Conservation (phyloP, 2,888 invertebrate species). For the Alcis repandata region DNA sequence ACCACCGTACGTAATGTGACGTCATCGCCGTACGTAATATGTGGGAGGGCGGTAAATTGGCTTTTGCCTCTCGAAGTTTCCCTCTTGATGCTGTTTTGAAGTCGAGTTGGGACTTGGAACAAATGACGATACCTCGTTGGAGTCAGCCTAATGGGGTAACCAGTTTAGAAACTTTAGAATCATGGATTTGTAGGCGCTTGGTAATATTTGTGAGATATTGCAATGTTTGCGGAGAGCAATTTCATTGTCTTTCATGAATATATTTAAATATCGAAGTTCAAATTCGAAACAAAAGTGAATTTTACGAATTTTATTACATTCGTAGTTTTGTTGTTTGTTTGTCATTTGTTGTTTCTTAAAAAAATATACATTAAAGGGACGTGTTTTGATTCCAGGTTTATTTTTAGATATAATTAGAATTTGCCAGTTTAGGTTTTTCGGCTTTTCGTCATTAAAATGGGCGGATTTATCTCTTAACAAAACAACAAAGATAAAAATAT, state of each 20-base stretch:
- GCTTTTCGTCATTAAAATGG: no score
- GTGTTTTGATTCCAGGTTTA: no score
- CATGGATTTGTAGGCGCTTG: background rate
- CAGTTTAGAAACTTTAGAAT: slow-evolving; percentile 15
- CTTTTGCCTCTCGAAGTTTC: slow-evolving; percentile 36
- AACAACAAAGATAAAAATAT: no score
- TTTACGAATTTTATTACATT: no score
- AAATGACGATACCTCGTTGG: slow-evolving; percentile 23
- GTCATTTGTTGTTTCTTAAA: no score
- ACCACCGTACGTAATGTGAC: slow-evolving; percentile 49
- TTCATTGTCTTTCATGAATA: background rate
- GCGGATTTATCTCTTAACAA: no score
- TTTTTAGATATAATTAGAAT: no score
- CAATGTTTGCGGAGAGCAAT: background rate
- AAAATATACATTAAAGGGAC: no score
- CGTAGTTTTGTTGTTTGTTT: no score
- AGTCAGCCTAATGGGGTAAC: slow-evolving; percentile 20
- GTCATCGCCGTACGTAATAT: slow-evolving; percentile 32
- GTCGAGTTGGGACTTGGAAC: slow-evolving; percentile 24
- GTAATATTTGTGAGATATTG: background rate
- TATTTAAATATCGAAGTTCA: no score
- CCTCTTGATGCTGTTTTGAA: slow-evolving; percentile 27
- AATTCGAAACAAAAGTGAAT: no score
- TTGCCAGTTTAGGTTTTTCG: no score
- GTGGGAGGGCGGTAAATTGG: slow-evolving; percentile 36